Evolutionary conservation across 2,797 vertebrate species (phyloP), one percentile per base, ranked within the genome.

Genomic region (Epinephelus malabaricus): DNA sequence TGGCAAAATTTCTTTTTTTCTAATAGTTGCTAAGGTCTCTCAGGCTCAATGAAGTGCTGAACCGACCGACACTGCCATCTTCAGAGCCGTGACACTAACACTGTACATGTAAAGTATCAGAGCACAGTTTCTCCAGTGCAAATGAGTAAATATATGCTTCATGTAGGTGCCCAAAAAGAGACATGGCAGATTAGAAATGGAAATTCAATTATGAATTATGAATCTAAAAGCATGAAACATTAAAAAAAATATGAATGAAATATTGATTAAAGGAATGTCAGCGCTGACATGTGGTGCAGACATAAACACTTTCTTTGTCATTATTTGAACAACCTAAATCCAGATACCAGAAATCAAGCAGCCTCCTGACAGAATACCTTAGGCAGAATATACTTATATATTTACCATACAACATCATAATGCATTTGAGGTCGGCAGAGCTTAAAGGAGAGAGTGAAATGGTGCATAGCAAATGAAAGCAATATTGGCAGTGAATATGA

Each of bases 391-490:
- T n/a, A n/a, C n/a, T n/a, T n/a, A 82, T 51, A 53, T 69, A 71
- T 83, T 78, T 73, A 86, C 61, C 64, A 77, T 49, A 53, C 54
- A 53, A 27, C 69, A 61, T 62, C 40, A 6, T 76, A 54, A 84
- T 80, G 75, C 38, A 56, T 82, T 80, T 67, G 51, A 82, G 69
- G 64, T 79, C 63, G 40, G 76, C 74, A 66, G 80, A 78, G 85
- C 80, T 87, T 86, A 84, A 87, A 86, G 80, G 25, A 82, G 64
- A 54, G 62, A 69, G 65, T 50, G 83, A 92, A 91, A 85, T 89
- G 84, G 78, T 83, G 85, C 88, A 86, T 85, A 73, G 76, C 78
- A 90, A 89, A 92, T 89, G 70, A 88, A 88, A 86, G 76, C 76
- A 89, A 81, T 81, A 75, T 85, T 88, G 86, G 78, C 84, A 73